Conservation (phyloP, 2,888 invertebrate species). For the Acanthosepion esculentum region DNA sequence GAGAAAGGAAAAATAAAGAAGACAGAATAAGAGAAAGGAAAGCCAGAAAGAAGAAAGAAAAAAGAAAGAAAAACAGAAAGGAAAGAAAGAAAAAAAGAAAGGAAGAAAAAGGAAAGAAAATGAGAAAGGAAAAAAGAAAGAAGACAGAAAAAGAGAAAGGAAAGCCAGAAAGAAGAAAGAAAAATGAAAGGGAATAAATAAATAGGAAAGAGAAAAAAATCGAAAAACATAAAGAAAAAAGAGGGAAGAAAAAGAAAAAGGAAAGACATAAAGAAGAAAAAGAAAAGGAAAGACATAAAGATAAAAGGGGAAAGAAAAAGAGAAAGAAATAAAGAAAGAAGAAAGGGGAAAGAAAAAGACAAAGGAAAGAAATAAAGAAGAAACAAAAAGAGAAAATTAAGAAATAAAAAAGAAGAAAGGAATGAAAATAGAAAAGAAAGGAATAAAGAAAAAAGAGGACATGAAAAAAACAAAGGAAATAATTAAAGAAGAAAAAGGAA, state of each 20-base stretch:
- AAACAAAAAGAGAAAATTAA: too few species aligned
- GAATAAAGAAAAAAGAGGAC: neutral
- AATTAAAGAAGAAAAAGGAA: too few species aligned
- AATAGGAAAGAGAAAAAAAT: neutral
- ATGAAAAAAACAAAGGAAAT: neutral
- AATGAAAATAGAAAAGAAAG: too few species aligned
- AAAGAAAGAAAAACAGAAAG: neutral
- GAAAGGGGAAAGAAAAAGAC: too few species aligned
- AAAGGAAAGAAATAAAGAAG: too few species aligned
- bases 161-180: too few species aligned
- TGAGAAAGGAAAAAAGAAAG: neutral
- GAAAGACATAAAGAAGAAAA: too few species aligned
- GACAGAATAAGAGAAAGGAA: too few species aligned
- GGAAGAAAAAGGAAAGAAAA: neutral
- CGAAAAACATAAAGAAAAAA: neutral
- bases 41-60: rapidly evolving
- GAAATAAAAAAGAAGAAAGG: too few species aligned
- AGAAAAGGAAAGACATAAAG: rapidly evolving
- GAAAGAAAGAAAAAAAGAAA: neutral
- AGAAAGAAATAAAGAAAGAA: too few species aligned
- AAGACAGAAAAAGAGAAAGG: neutral
- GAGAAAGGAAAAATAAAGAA: neutral
- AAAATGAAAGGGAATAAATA: neutral
- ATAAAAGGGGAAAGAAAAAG: rapidly evolving
- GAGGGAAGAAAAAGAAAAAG: neutral